Conservation (phyloP, 2,797 vertebrate species). For the Schizopygopsis pylzovi region DNA sequence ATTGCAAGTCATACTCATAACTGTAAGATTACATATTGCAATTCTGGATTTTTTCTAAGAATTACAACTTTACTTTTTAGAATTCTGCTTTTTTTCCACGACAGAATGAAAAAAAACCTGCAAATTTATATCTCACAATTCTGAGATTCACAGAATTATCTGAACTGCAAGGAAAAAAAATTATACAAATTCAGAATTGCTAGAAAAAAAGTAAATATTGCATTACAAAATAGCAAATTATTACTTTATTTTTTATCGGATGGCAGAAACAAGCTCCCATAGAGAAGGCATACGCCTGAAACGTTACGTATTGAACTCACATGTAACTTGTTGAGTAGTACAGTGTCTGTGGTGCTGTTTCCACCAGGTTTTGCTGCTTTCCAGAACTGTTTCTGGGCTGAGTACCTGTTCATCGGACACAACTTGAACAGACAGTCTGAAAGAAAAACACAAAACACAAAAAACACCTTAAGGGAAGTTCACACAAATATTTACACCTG, state of each 20-base stretch:
- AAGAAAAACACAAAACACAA: conserved; percentile 42
- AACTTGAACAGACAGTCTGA: conserved; percentile 97
- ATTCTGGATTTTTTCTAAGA: neutral
- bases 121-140: too few relatives aligned
- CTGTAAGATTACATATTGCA: neutral
- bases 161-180: neutral
- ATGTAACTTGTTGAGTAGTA: conserved; percentile 94
- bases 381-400: conserved; percentile 99
- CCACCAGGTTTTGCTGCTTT: conserved; percentile 96
- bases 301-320: conserved; percentile 69
- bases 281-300: neutral
- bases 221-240: too few relatives aligned
- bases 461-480: neutral
- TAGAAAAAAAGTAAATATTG: neutral
- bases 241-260: too few relatives aligned
- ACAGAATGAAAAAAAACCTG: too few relatives aligned
- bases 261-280: too few relatives aligned
- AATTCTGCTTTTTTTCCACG: too few relatives aligned
- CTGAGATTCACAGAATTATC: too few relatives aligned
- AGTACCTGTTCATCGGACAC: conserved; percentile 98
- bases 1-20: too few relatives aligned
- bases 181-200: neutral
- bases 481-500: neutral
- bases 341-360: conserved; percentile 93
- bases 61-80: too few relatives aligned